A percentile compares a stretch with the other conserved stretches of the same genome.
Conservation (phyloP, 2,888 invertebrate genomes). For the Agapostemon virescens region DNA sequence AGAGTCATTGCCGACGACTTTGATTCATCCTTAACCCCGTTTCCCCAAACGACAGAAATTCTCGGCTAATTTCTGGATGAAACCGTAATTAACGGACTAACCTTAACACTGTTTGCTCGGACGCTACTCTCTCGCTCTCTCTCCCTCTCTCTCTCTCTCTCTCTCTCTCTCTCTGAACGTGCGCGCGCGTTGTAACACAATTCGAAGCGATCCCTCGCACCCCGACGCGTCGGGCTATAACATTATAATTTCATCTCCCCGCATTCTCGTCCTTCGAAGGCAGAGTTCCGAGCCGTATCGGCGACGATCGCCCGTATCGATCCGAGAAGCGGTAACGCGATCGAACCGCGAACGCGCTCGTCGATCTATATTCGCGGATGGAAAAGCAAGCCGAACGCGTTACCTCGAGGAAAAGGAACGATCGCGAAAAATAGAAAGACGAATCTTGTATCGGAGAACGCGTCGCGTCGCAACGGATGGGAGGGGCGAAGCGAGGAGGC, state of each 20-base stretch:
- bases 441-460: background rate
- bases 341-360: background rate
- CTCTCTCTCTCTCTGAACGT: no score
- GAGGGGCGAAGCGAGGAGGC: background rate
- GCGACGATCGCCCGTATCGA: background rate
- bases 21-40: conserved; percentile 59
- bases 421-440: background rate
- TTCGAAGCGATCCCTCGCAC: background rate
- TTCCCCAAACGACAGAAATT: conserved; percentile 37
- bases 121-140: no score
- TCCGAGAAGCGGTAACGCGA: background rate
- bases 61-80: conserved; percentile 37
- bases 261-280: background rate
- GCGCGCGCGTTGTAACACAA: background rate
- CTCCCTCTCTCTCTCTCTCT: background rate
- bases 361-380: background rate
- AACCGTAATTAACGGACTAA: conserved; percentile 8
- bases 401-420: background rate
- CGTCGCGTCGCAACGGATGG: no score
- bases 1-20: conserved; percentile 55
- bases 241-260: background rate
- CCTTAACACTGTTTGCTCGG: conserved; percentile 15
- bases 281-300: background rate
- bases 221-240: background rate
- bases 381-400: background rate